These are phyloP conservation scores for Stomatorhinus ivindoensis DNA, from an alignment of 2,113 vertebrate genomes.

Conservation along the genomic window DNA sequence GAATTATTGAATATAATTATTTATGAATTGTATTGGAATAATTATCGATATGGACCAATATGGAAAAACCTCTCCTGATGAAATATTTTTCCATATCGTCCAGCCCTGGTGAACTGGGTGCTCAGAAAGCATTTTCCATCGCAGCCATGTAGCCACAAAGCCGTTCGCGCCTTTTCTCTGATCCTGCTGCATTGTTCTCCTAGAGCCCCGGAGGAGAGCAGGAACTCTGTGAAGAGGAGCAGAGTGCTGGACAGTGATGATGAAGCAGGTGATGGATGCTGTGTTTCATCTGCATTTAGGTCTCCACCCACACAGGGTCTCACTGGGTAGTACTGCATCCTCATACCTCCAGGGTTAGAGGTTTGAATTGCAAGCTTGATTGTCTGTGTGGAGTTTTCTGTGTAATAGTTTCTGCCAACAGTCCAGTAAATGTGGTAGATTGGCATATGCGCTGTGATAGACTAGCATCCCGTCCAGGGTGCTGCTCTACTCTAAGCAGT, in stretches of 20 bases:
- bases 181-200: constrained; percentile 6
- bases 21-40: neutral
- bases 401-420: neutral
- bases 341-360: neutral
- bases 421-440: neutral
- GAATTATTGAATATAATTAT: neutral
- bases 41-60: neutral
- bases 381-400: neutral
- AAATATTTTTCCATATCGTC: neutral
- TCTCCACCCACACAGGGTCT: neutral
- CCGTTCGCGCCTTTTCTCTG: neutral
- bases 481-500: neutral
- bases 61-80: neutral
- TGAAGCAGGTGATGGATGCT: constrained; percentile 42
- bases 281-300: neutral
- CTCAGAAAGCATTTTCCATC: neutral
- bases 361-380: neutral
- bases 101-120: neutral
- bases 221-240: constrained; percentile 52
- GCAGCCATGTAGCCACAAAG: neutral
- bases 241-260: constrained; percentile 63
- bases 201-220: constrained; percentile 33
- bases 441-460: neutral
- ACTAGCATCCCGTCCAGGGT: neutral
- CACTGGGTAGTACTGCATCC: neutral